Percentiles rank a stretch among this genome's conserved stretches.
phyloP scores from a whole-genome alignment of 2,797 vertebrate genomes.

The Acestrorhynchus altus region DNA sequence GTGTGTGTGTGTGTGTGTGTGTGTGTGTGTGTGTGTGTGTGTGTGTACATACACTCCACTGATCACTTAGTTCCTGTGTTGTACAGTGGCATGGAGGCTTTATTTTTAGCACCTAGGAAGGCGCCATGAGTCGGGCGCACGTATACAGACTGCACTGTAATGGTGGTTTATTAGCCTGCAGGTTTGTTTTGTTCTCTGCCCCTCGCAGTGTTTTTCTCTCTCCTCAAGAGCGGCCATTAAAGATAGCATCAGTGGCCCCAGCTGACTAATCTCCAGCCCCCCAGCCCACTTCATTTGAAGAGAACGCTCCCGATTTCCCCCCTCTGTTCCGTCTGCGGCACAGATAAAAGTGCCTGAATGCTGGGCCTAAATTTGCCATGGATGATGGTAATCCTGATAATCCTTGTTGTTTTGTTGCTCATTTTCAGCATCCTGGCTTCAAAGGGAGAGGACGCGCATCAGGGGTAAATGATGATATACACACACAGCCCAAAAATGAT shows the following conservation, averaged over 20 bases:
- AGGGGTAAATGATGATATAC: slow-evolving; percentile 41
- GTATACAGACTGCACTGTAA: slow-evolving; percentile 33
- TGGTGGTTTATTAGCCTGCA: slow-evolving; percentile 39
- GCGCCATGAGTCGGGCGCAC: slow-evolving; percentile 6
- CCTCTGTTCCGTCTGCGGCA: slow-evolving; percentile 10
- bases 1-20: slow-evolving; percentile 13
- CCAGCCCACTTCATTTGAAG: slow-evolving; percentile 34
- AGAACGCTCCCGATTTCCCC: slow-evolving; percentile 38
- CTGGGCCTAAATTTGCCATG: slow-evolving; percentile 36
- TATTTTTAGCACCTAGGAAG: slow-evolving; percentile 44
- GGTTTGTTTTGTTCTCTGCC: slow-evolving; percentile 26
- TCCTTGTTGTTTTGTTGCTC: slow-evolving; percentile 42
- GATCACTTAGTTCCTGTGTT: slow-evolving; percentile 24
- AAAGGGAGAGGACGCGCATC: slow-evolving; percentile 27
- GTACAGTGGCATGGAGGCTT: slow-evolving; percentile 4
- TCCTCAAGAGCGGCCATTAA: slow-evolving; percentile 40
- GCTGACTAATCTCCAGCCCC: slow-evolving; percentile 39
- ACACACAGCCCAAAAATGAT: background rate
- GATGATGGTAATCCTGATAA: slow-evolving; percentile 52
- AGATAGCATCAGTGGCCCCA: slow-evolving; percentile 28
- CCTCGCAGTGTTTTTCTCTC: slow-evolving; percentile 21
- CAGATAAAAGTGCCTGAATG: slow-evolving; percentile 38
- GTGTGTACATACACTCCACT: slow-evolving; percentile 5
- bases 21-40: background rate
- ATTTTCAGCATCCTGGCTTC: slow-evolving; percentile 39